Percentiles rank a stretch among this genome's conserved stretches.
These are phyloP conservation scores for Thalpophila matura DNA, from an alignment of 2,888 invertebrate genomes.

Conservation along the genomic window DNA sequence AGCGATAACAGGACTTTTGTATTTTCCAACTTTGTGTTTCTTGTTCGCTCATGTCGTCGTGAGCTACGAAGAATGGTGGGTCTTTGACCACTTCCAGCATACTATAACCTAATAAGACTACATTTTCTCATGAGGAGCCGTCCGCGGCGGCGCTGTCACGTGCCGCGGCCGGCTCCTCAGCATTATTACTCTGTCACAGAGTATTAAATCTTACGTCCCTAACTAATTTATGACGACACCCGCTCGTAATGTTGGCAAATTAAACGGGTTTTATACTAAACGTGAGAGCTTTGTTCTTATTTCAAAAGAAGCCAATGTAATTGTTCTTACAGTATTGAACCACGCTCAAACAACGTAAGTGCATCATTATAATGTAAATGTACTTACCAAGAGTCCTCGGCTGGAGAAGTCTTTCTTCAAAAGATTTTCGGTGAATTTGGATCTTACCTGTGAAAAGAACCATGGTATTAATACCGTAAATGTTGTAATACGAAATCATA, in stretches of 20 bases:
- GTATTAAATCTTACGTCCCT: constrained; percentile 50
- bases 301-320: not conserved
- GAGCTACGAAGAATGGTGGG: constrained; percentile 25
- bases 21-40: no score
- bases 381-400: no score
- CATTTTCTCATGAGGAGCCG: constrained; percentile 43
- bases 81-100: not conserved
- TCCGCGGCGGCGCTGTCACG: constrained; percentile 21
- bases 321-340: not conserved
- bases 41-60: not conserved
- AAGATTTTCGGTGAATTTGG: no score
- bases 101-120: constrained; percentile 25
- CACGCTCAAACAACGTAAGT: constrained; percentile 14
- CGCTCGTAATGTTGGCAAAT: constrained; percentile 49
- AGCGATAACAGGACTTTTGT: no score
- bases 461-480: no score
- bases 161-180: constrained; percentile 2
- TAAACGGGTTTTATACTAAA: constrained; percentile 38
- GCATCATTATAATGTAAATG: no score
- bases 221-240: constrained; percentile 55
- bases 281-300: constrained; percentile 25
- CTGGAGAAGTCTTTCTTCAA: no score
- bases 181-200: constrained; percentile 47
- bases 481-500: no score
- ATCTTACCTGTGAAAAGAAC: no score